Conservation (phyloP, 2,113 vertebrate species). For the Sapajus apella region DNA sequence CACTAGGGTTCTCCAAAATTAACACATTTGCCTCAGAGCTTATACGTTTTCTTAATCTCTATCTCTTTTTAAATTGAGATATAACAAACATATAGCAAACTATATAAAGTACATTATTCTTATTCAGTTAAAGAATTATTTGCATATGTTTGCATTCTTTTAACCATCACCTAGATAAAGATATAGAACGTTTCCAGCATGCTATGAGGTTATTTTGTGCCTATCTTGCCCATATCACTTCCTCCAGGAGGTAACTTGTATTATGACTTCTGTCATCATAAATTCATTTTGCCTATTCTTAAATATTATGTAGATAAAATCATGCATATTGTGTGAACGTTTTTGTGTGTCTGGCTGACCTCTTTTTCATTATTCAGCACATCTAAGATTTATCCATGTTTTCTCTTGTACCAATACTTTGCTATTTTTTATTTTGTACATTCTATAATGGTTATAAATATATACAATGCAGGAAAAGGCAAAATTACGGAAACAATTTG, state of each 20-base stretch:
- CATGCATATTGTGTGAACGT: background rate
- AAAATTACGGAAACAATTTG: background rate
- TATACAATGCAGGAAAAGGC: background rate
- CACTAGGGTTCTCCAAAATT: slow-evolving; percentile 39
- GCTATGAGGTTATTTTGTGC: background rate
- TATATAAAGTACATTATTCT: background rate
- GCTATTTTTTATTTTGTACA: background rate
- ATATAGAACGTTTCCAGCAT: background rate
- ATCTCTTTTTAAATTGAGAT: slow-evolving; percentile 17
- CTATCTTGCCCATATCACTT: background rate
- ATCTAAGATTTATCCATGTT: background rate
- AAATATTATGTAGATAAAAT: background rate
- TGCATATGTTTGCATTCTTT: background rate
- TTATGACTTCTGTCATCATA: background rate
- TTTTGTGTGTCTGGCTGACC: background rate
- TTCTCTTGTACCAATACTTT: background rate
- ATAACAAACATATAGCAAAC: background rate
- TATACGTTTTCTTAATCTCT: background rate
- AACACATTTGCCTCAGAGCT: slow-evolving; percentile 6
- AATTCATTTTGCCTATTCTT: background rate
- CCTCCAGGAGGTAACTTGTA: background rate
- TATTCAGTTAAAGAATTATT: background rate
- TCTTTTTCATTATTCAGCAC: background rate
- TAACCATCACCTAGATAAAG: background rate
- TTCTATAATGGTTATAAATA: background rate